Evolutionary conservation across 2,888 invertebrate genomes (phyloP).

Genomic region (Microctonus aethiopoides): DNA sequence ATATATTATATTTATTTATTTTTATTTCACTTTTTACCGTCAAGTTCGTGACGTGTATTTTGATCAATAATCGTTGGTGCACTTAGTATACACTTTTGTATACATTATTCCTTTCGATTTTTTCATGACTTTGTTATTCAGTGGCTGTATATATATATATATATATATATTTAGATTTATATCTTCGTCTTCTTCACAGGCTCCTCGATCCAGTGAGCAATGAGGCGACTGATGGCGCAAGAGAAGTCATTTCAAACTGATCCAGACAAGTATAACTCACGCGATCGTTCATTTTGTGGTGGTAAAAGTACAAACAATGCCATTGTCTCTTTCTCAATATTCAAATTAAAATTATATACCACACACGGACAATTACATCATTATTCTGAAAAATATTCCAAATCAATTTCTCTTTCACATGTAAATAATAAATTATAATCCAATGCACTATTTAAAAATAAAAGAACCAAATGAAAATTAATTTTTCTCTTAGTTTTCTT

Average conservation of each 20-base stretch:
- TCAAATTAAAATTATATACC: neutral
- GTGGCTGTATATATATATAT: neutral
- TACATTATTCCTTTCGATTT: neutral
- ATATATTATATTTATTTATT: neutral
- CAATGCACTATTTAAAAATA: too few species aligned
- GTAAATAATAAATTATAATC: too few species aligned
- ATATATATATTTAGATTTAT: neutral
- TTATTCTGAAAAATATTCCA: too few species aligned
- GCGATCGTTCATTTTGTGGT: neutral
- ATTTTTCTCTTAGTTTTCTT: too few species aligned
- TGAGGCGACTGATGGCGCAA: neutral
- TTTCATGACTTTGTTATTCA: neutral
- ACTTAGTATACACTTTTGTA: neutral
- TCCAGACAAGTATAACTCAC: neutral
- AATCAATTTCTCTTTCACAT: too few species aligned
- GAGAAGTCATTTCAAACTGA: neutral
- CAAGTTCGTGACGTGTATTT: neutral
- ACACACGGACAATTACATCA: too few species aligned
- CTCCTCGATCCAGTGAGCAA: slow-evolving; percentile 7
- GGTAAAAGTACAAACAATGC: neutral
- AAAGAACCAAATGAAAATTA: too few species aligned
- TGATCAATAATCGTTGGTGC: neutral
- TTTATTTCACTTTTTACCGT: neutral
- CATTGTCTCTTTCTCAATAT: neutral
- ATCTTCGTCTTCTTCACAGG: neutral